These are phyloP conservation scores for Cenopis cana DNA, from an alignment of 2,888 invertebrate species.

Conservation along the genomic window DNA sequence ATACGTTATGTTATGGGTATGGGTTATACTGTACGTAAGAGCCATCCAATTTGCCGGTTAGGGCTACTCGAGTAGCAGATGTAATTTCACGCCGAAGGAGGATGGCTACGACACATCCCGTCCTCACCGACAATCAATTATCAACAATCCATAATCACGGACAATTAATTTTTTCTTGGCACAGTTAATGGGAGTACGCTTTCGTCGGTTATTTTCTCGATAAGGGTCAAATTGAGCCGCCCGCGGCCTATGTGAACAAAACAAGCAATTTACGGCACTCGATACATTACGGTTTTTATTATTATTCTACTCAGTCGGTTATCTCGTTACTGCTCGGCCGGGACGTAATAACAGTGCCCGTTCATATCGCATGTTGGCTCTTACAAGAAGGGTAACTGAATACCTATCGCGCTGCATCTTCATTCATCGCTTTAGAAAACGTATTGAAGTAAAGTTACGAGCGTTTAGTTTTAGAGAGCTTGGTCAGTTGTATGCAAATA, in stretches of 20 bases:
- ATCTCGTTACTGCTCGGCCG: conserved; percentile 64
- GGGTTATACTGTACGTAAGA: conserved; percentile 13
- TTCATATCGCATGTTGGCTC: conserved; percentile 22
- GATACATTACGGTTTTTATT: conserved; percentile 73
- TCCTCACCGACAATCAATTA: conserved; percentile 72
- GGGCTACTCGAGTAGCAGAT: conserved; percentile 46
- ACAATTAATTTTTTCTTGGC: conserved; percentile 77
- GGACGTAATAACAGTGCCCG: conserved; percentile 54
- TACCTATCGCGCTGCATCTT: conserved; percentile 27
- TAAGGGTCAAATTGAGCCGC: conserved; percentile 79
- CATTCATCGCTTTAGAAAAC: conserved; percentile 17
- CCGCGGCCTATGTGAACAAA: conserved; percentile 75
- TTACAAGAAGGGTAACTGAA: conserved; percentile 24
- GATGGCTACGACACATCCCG: conserved; percentile 65
- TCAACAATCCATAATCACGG: conserved; percentile 77
- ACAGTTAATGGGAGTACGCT: conserved; percentile 73
- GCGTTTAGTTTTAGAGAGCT: no score
- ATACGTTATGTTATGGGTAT: conserved; percentile 19
- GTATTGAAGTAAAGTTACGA: conserved; percentile 18
- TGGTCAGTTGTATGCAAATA: no score
- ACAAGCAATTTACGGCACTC: conserved; percentile 75
- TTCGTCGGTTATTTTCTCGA: conserved; percentile 80
- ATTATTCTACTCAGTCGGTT: conserved; percentile 66
- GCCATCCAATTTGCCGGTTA: conserved; percentile 34
- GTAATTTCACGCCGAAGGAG: conserved; percentile 59